Evolutionary conservation across 2,888 invertebrate species (phyloP).

Genomic region (Pachycephus smyrnensis): DNA sequence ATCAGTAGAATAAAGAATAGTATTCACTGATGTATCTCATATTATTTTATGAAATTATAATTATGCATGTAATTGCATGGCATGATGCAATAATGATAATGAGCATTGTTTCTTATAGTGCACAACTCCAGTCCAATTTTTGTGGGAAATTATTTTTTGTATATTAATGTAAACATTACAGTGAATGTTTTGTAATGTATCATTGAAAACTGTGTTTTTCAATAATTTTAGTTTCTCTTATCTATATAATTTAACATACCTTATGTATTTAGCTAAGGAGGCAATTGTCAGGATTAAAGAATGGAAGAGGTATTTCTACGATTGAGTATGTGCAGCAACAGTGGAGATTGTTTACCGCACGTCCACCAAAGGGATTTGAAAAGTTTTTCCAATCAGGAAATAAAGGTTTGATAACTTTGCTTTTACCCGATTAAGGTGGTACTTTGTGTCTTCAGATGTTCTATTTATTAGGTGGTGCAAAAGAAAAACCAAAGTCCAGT

Average conservation of each 20-base stretch:
- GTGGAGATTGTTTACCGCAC: constrained; percentile 77
- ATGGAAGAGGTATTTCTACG: constrained; percentile 69
- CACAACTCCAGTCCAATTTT: not conserved
- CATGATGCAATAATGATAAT: not conserved
- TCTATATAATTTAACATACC: not conserved
- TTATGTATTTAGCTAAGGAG: constrained; percentile 57
- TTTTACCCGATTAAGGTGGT: not conserved
- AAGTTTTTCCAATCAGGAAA: constrained; percentile 84
- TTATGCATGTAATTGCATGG: not conserved
- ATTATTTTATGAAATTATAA: not conserved
- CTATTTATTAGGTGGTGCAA: constrained; percentile 9
- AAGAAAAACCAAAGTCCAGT: constrained; percentile 28
- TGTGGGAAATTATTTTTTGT: constrained; percentile 21
- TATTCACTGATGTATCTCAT: not conserved
- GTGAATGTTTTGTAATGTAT: not conserved
- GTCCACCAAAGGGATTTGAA: constrained; percentile 93
- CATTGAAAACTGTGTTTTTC: not conserved
- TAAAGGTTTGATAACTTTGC: constrained; percentile 25
- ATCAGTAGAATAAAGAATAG: not conserved
- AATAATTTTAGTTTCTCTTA: not conserved
- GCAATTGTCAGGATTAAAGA: constrained; percentile 59
- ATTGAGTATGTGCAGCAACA: constrained; percentile 74
- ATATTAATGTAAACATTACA: constrained; percentile 8
- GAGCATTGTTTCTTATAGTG: not conserved
- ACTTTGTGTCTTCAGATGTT: not conserved